A percentile compares a stretch with the other conserved stretches of the same genome.
Conservation (phyloP, 2,888 invertebrate species). For the Cheilosia soror region DNA sequence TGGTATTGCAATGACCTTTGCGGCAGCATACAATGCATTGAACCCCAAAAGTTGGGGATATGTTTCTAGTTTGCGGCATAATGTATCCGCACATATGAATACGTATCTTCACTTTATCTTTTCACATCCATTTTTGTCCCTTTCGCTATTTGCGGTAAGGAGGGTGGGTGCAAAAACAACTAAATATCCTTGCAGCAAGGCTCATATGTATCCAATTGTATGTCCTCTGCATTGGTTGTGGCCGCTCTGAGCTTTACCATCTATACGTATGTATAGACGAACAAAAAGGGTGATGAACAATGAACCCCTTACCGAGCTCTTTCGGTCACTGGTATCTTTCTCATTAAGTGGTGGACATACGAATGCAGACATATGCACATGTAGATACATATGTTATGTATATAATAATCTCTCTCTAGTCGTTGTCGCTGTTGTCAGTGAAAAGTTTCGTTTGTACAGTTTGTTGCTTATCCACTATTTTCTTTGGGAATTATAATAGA, state of each 20-base stretch:
- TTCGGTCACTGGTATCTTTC: slow-evolving; percentile 51
- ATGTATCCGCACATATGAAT: not conserved
- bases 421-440: not conserved
- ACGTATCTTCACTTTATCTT: not conserved
- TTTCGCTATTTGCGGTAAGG: not conserved
- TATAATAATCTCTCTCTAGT: slow-evolving; percentile 10
- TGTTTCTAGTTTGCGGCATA: slow-evolving; percentile 18
- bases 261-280: not conserved
- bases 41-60: slow-evolving; percentile 48
- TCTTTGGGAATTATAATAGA: slow-evolving; percentile 33
- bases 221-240: slow-evolving; percentile 56
- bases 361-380: slow-evolving; percentile 12
- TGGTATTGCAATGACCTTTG: slow-evolving; percentile 62
- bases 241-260: slow-evolving; percentile 7
- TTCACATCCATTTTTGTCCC: not conserved
- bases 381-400: not conserved
- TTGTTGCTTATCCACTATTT: slow-evolving; percentile 38
- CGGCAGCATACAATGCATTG: slow-evolving; percentile 48
- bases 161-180: slow-evolving; percentile 4
- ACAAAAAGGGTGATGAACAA: slow-evolving; percentile 33
- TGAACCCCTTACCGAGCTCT: slow-evolving; percentile 23
- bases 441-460: slow-evolving; percentile 13
- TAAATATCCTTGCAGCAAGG: slow-evolving; percentile 29
- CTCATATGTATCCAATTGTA: slow-evolving; percentile 31
- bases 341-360: slow-evolving; percentile 29